phyloP scores from a whole-genome alignment of 2,797 vertebrate species.

The Morelia viridis region DNA sequence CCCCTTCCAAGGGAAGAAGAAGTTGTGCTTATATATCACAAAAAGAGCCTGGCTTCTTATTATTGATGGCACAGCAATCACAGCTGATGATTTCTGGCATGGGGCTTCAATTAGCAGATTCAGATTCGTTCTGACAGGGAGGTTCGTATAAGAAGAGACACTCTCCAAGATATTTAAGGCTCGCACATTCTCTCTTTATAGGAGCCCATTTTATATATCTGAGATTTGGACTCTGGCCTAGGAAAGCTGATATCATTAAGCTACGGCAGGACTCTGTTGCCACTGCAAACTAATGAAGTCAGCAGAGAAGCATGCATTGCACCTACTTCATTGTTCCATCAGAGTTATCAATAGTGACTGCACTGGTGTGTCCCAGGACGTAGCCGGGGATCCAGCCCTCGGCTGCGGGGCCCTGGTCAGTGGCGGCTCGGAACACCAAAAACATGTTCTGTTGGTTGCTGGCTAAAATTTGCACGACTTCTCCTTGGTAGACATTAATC shows the following conservation, averaged over 20 bases:
- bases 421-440: conserved; percentile 97
- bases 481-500: conserved; percentile 96
- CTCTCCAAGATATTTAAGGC: no score
- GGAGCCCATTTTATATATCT: not conserved
- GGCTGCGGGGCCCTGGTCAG: conserved; percentile 95
- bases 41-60: no score
- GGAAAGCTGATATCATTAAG: not conserved
- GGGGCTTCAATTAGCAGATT: no score
- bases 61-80: no score
- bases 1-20: no score
- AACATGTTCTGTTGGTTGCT: conserved; percentile 99
- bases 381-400: conserved; percentile 99
- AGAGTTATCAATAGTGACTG: conserved; percentile 86
- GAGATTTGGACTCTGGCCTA: not conserved
- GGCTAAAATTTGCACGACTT: conserved; percentile 99
- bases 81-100: no score
- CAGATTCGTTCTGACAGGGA: no score
- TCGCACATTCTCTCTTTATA: not conserved
- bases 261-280: not conserved
- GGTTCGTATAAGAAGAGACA: no score
- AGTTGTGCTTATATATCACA: no score
- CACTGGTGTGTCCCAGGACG: conserved; percentile 95
- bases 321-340: conserved; percentile 96
- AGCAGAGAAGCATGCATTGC: not conserved
- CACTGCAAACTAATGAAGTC: not conserved